phyloP scores from a whole-genome alignment of 2,797 vertebrate genomes.

The Schizopygopsis pylzovi region DNA sequence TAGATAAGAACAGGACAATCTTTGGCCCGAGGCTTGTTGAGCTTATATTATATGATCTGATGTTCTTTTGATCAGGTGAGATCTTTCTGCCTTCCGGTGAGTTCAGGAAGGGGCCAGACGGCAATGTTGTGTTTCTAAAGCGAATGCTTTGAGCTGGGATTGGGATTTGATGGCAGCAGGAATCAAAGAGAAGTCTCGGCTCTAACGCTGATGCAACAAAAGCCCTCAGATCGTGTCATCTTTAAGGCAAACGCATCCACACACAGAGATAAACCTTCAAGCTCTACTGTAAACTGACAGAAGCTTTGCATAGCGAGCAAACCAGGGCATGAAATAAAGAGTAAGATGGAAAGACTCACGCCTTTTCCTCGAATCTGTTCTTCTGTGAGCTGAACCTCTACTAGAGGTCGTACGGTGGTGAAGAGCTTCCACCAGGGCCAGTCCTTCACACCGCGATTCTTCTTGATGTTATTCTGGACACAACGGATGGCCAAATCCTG shows the following conservation, averaged over 20 bases:
- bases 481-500: conserved; percentile 95
- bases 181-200: conserved; percentile 31
- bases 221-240: conserved; percentile 29
- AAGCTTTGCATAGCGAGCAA: conserved; percentile 12
- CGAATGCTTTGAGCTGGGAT: conserved; percentile 31
- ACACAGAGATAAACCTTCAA: background rate
- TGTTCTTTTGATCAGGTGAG: conserved; percentile 7
- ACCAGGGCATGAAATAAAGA: conserved; percentile 35
- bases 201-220: conserved; percentile 21
- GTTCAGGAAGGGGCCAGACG: conserved; percentile 18
- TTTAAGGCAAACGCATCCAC: background rate
- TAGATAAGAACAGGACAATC: background rate
- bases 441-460: conserved; percentile 92
- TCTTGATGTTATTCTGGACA: conserved; percentile 91
- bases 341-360: conserved; percentile 73
- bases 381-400: conserved; percentile 94
- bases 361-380: conserved; percentile 95
- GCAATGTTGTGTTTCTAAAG: conserved; percentile 2
- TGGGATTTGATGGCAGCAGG: background rate
- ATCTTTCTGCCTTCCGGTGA: conserved; percentile 4
- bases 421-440: conserved; percentile 99
- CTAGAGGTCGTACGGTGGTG: conserved; percentile 92
- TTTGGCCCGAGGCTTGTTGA: conserved; percentile 9
- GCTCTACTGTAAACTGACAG: conserved; percentile 3
- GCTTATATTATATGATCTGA: conserved; percentile 24